phyloP scores from a whole-genome alignment of 2,797 vertebrate genomes.

The Sebastes hubbsi region DNA sequence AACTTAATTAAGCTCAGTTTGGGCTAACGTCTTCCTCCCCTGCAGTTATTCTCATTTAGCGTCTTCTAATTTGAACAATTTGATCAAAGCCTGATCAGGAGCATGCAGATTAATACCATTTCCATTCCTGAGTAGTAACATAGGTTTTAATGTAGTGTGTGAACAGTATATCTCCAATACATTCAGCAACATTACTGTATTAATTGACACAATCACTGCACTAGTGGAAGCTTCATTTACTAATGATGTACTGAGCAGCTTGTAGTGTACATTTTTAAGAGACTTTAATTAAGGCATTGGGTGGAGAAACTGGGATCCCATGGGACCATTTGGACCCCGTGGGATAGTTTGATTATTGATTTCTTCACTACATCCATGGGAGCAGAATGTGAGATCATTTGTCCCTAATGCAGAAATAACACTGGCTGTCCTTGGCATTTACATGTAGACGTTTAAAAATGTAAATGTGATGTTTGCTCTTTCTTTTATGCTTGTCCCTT shows the following conservation, averaged over 20 bases:
- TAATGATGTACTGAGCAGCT: slow-evolving; percentile 22
- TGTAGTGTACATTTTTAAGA: slow-evolving; percentile 31
- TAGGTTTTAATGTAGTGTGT: not conserved
- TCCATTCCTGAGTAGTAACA: not conserved
- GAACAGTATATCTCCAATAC: not conserved
- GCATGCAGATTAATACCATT: not conserved
- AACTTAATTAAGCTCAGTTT: not conserved
- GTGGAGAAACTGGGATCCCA: slow-evolving; percentile 9
- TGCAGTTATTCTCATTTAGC: not conserved
- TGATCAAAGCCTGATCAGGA: not conserved
- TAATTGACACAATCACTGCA: not conserved
- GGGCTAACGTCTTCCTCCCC: not conserved
- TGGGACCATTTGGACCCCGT: slow-evolving; percentile 18
- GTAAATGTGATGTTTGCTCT: slow-evolving; percentile 18
- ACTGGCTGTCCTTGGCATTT: not conserved
- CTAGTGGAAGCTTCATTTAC: not conserved
- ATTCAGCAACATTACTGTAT: not conserved
- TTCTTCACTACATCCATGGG: slow-evolving; percentile 27
- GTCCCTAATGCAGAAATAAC: slow-evolving; percentile 35
- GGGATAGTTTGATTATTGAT: slow-evolving; percentile 52
- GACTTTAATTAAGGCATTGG: slow-evolving; percentile 31
- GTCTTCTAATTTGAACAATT: not conserved
- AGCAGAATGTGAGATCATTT: slow-evolving; percentile 40
- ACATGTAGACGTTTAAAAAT: not conserved
- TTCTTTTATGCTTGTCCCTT: not conserved